Base-by-base conservation (phyloP, 2,888 invertebrate species). In the Omphaloscelis lunosa region DNA sequence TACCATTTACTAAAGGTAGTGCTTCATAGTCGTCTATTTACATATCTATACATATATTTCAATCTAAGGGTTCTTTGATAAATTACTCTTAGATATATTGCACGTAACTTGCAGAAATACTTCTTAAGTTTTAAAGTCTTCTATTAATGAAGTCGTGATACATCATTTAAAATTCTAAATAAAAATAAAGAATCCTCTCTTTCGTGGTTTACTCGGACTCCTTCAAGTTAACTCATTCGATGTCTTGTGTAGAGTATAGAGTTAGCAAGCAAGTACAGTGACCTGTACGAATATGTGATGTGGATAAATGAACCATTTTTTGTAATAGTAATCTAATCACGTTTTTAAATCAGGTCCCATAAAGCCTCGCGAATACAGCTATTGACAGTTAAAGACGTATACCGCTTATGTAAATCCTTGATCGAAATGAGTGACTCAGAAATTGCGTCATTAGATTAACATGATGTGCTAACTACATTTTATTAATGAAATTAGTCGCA, bases 401-500 rank as follows among this genome's bases (percentile, higher is more conserved):
- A 39, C 23, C 6, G 3, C 63, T 65, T 74, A 58, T n/a, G 12
- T 6, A 75, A 82, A 65, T 27, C 1, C 53, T 53, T 82, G 17
- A 23, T 23, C 17, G 15, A 20, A 68, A 67, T 67, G n/a, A n/a
- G n/a, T 66, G 65, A 61, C 48, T 59, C 75, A 65, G 41, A 62
- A 66, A n/a, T 75, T 34, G 45, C 75, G 61, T 81, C 27, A 58
- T 58, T 34, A 58, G 41, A 23, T 53, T 23, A 66, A 53, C 62
- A 61, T 61, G 29, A 61, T 61, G 29, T 41, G 29, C 17, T 29
- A 59, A 41, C 8, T 59, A n/a, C 3, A 58, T 61, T 72, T 59
- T 59, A 63, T 48, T 27, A 61, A 79, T n/a, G 15, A 66, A 62
- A 80, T 71, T 59, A 48, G 29, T 1, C 53, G 75, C 39, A 23